Evolutionary conservation across 2,113 vertebrate species (phyloP), one percentile per base, ranked within the genome.

Genomic region (Aix galericulata): DNA sequence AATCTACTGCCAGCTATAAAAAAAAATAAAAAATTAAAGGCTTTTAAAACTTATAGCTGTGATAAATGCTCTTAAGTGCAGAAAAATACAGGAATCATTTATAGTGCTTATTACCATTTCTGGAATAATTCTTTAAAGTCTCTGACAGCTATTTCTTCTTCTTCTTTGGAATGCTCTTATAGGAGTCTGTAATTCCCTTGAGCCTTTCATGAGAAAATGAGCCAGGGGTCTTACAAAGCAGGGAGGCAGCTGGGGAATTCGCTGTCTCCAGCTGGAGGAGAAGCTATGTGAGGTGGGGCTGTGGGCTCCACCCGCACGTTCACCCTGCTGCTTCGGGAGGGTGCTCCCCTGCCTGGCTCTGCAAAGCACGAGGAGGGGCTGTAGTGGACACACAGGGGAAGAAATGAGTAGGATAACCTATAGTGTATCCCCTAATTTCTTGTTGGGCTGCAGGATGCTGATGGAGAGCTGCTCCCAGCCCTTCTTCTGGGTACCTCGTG

Each of bases 381-480:
- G 2, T 18, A 25, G 23, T 5, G 50, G 36, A 14, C 26, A 1
- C 5, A 11, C 0, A 25, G 42, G 63, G 68, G 15, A 46, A 10
- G 16, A 12, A 46, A 38, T 17, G 21, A 9, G 13, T 10, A 11
- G 46, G 21, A 22, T 21, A 4, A 20, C 17, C 42, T 3, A 5
- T 13, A 50, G 32, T 2, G 20, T 2, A 12, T 2, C 55, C 31
- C 9, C 32, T 6, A 0, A 23, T 34, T 56, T 40, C 32, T 38
- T 4, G 1, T 5, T 1, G 17, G 50, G 16, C 36, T 21, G 9
- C 2, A n/a, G 23, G n/a, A 5, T 0, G 1, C 8, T 58, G 6
- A 1, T 1, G 25, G 38, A 32, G 26, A 2, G 0, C 8, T 3
- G 32, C 44, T 14, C 17, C 22, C 46, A 5, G 0, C 16, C 1